These are phyloP conservation scores for Mesocricetus auratus DNA, from an alignment of 2,113 vertebrate species.

Conservation along the genomic window DNA sequence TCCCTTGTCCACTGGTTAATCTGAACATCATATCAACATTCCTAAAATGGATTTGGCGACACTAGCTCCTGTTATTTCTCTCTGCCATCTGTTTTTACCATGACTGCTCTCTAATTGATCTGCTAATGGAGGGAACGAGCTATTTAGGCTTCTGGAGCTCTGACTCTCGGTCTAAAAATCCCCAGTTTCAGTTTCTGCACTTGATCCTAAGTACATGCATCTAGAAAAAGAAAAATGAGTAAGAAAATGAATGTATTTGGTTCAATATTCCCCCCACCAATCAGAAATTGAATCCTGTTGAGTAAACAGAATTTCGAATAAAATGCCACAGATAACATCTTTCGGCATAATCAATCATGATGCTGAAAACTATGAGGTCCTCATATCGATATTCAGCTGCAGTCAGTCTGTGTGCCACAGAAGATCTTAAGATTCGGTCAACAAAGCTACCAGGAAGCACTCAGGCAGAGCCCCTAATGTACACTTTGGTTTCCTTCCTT, in stretches of 20 bases:
- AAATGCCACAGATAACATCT: background rate
- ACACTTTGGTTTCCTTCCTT: background rate
- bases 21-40: background rate
- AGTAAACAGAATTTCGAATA: background rate
- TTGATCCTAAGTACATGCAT: constrained; percentile 52
- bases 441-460: background rate
- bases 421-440: background rate
- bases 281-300: constrained; percentile 36
- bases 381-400: background rate
- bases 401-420: background rate
- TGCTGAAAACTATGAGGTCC: background rate
- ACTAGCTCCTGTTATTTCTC: too few relatives aligned
- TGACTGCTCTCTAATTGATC: too few relatives aligned
- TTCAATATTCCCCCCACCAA: background rate
- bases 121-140: background rate
- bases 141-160: background rate
- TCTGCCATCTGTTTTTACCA: background rate
- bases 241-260: background rate
- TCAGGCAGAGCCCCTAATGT: too few relatives aligned
- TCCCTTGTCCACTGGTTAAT: background rate
- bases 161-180: background rate
- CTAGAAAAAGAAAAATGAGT: constrained; percentile 44
- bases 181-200: background rate
- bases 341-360: background rate
- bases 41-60: background rate